Base-by-base conservation (phyloP, 2,113 vertebrate genomes). In the Apodemus speciosus region DNA sequence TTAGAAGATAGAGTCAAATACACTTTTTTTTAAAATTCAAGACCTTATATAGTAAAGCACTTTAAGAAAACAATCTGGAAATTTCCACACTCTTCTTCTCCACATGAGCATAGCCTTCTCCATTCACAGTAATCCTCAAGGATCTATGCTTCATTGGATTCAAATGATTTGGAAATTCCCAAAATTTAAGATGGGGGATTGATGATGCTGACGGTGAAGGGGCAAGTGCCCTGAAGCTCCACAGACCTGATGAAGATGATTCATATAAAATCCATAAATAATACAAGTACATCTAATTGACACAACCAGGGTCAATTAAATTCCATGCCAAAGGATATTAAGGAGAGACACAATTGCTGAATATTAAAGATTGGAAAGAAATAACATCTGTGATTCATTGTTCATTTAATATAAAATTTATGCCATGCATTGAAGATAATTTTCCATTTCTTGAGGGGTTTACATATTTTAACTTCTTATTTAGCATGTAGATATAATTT, bases 401-500 rank as follows among this genome's bases (percentile, higher is more conserved):
- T 94, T 97, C 90, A 92, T 96, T 97, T 97, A 94, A 96, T 94
- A 95, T 93, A 96, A 96, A 95, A 95, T 97, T 88, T 96, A 96
- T 92, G 96, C 88, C 85, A 94, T 89, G 91, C 77, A 94, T 97
- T 97, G 88, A 89, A 73, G 94, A 91, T 91, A 89, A 96, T 94
- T 94, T 97, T 90, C 38, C 18, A 87, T 94, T 96, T 93, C 92
- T 85, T 95, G 68, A 77, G 88, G 85, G 73, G 62, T 83, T 96
- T 95, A 96, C 76, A 88, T 92, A 92, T 88, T 96, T 96, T 84
- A 85, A 81, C 73, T 89, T 96, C 89, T 95, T 90, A 66, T 96
- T 94, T 93, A 93, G 83, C 89, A 95, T 96, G 35, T 93, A 95
- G 90, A 71, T 90, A 92, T 25, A 84, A 92, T 95, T 93, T 94